A percentile compares a stretch with the other conserved stretches of the same genome.
Conservation (phyloP, 35 echinoderm and acorn worm genomes). For the Hemicentrotus pulcherrimus region DNA sequence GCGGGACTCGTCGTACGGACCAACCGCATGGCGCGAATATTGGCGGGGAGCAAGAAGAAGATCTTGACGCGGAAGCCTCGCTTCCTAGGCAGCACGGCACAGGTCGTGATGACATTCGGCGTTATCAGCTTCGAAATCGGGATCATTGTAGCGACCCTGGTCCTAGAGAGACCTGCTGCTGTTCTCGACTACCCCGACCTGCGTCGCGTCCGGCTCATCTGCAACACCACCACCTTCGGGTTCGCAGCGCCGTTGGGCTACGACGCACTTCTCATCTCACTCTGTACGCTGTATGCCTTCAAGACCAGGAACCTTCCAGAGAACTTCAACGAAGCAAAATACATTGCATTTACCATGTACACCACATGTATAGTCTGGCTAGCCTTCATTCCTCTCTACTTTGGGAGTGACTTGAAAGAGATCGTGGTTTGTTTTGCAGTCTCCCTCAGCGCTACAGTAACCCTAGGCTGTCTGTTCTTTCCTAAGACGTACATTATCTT, state of each 20-base stretch:
- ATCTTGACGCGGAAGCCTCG: conserved; percentile 85
- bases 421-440: conserved; percentile 97
- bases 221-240: conserved; percentile 68
- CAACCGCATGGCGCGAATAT: conserved; percentile 94
- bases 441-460: conserved; percentile 87
- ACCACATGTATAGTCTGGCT: conserved; percentile 95
- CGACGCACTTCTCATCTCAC: conserved; percentile 81
- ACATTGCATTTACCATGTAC: conserved; percentile 99
- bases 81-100: conserved; percentile 86
- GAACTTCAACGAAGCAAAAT: conserved; percentile 99
- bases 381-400: conserved; percentile 89
- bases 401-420: conserved; percentile 72
- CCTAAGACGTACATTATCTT: conserved; percentile 95
- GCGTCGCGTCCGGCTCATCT: conserved; percentile 68
- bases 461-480: conserved; percentile 88
- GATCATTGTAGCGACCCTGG: conserved; percentile 72
- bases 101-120: conserved; percentile 89
- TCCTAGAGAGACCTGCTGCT: conserved; percentile 77
- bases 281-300: conserved; percentile 98
- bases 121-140: conserved; percentile 73
- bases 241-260: conserved; percentile 87
- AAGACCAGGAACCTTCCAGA: conserved; percentile 97
- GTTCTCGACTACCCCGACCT: conserved; percentile 69
- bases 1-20: conserved; percentile 80
- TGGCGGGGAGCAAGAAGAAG: conserved; percentile 96